These are phyloP conservation scores for Ispidina lecontei DNA, from an alignment of 2,797 vertebrate species.

Conservation along the genomic window DNA sequence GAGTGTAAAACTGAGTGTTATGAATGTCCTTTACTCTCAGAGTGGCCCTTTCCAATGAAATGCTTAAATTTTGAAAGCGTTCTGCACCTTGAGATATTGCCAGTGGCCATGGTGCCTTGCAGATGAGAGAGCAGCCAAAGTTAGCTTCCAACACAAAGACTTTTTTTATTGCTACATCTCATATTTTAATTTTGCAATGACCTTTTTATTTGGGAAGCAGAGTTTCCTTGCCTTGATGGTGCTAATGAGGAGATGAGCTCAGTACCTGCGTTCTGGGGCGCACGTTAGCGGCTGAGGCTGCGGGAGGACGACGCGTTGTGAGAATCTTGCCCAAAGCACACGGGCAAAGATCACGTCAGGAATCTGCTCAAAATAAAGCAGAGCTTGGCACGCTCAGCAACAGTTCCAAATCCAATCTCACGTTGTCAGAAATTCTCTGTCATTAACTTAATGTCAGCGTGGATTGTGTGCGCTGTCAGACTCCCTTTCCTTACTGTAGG, in stretches of 20 bases:
- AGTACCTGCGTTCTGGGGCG: neutral
- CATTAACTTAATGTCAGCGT: neutral
- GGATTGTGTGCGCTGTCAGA: neutral
- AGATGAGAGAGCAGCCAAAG: neutral
- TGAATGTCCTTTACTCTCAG: neutral
- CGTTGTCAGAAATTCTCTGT: neutral
- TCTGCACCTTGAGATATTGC: neutral
- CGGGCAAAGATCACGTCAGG: neutral
- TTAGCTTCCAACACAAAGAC: neutral
- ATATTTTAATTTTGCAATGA: neutral
- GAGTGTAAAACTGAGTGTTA: neutral
- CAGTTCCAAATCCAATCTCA: neutral
- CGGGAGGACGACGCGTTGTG: neutral
- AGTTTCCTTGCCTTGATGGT: neutral
- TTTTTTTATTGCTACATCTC: neutral
- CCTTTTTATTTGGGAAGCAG: neutral
- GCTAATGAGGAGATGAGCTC: neutral
- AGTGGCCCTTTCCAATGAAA: neutral
- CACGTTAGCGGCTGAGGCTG: neutral
- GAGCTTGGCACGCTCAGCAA: neutral
- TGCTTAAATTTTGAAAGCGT: neutral
- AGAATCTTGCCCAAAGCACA: conserved; percentile 58
- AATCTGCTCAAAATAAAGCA: neutral
- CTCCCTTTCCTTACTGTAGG: neutral
- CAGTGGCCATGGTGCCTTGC: neutral